Evolutionary conservation across 2,888 invertebrate genomes (phyloP), one percentile per base, ranked within the genome.

Genomic region (Trissoscelio sp.): DNA sequence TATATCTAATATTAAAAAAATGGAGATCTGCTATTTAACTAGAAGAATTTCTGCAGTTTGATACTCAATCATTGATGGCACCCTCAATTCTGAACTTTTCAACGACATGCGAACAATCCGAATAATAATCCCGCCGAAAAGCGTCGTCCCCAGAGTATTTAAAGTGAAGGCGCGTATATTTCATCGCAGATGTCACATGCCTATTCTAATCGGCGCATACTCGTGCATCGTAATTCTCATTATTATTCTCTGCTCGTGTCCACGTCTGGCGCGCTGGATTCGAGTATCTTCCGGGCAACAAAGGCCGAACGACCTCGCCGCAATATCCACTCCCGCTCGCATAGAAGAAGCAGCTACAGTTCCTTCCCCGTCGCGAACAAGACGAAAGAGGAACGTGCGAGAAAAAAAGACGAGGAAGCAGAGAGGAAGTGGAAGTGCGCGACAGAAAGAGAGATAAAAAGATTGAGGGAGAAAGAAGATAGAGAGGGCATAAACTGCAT

Each of bases 271-370:
- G 44, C 31, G 64, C 31, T 48, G 53, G 57, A 74, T 66, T 72
- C 37, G 53, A 70, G 72, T 57, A 64, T 80, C 72, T 78, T 78
- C 64, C 73, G 82, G 73, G 77, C 79, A 80, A 79, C 82, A 82
- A 82, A 82, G 79, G 69, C 78, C 64, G 73, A 70, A 42, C 73
- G 48, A 69, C 44, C 55, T 57, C 64, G 57, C 64, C 64, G 69
- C 79, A 57, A 70, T 80, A 70, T 74, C 62, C 69, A 57, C 22
- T 51, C 11, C 28, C 44, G 48, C 34, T n/a, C 42, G 20, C 37
- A n/a, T 28, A 55, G 73, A 79, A 74, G 67, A 53, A 48, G 64
- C 46, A 62, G 67, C 72, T 67, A 66, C 69, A 60, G 74, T 75
- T 69, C 72, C 75, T 70, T 72, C 74, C 44, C 24, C 22, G 44